A percentile compares a stretch with the other conserved stretches of the same genome.
These are phyloP conservation scores for Perizoma flavofasciatum DNA, from an alignment of 2,888 invertebrate species.

Conservation along the genomic window DNA sequence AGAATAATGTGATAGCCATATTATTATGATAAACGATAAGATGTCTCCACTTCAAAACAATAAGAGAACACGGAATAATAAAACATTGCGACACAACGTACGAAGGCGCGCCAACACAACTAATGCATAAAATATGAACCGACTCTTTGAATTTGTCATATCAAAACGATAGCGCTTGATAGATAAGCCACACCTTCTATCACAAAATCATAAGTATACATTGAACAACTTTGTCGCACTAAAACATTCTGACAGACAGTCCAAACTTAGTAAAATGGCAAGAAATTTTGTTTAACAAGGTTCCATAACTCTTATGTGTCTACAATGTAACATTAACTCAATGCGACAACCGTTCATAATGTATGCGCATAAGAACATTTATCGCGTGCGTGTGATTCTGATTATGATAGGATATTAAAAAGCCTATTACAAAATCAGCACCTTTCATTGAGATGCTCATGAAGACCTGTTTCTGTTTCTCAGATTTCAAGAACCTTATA, in stretches of 20 bases:
- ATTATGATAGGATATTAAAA: conserved; percentile 42
- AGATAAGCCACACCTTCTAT: conserved; percentile 56
- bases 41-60: conserved; percentile 22
- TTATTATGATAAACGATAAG: conserved; percentile 26
- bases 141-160: conserved; percentile 75
- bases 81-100: conserved; percentile 46
- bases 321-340: conserved; percentile 49
- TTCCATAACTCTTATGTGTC: conserved; percentile 22
- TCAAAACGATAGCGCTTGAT: conserved; percentile 64
- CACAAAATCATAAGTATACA: conserved; percentile 26
- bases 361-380: conserved; percentile 61
- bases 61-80: conserved; percentile 33
- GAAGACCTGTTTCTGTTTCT: conserved; percentile 34
- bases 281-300: conserved; percentile 21
- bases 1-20: too few relatives aligned
- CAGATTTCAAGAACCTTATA: conserved; percentile 31
- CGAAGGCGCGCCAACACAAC: conserved; percentile 56
- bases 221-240: conserved; percentile 33
- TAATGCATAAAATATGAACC: conserved; percentile 79
- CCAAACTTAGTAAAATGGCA: conserved; percentile 8
- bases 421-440: conserved; percentile 44
- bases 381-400: conserved; percentile 40
- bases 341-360: conserved; percentile 57
- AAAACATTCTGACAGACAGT: conserved; percentile 5
- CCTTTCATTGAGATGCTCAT: conserved; percentile 37